phyloP scores from a whole-genome alignment of 1,140 invertebrate species.

The Goniozus legneri region DNA sequence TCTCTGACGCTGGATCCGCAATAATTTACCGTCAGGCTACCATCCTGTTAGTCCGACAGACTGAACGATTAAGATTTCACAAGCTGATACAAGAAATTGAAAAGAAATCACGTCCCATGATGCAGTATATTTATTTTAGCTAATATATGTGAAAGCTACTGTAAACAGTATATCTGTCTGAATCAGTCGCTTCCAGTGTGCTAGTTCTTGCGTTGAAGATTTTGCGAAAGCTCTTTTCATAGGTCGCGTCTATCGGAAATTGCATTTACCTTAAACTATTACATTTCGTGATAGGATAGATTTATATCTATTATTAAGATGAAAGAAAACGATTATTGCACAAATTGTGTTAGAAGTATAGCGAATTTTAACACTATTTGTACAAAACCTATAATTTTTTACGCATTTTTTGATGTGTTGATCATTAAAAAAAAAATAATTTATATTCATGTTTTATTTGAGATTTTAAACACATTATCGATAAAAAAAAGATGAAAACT shows the following conservation, averaged over 20 bases:
- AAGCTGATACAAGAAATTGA: constrained; percentile 1
- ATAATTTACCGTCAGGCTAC: constrained; percentile 35
- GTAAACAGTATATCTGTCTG: constrained; percentile 2
- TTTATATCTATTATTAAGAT: background rate
- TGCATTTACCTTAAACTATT: background rate
- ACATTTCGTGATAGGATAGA: background rate
- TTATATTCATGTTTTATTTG: too few relatives aligned
- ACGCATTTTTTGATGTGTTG: constrained; percentile 16
- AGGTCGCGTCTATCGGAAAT: background rate
- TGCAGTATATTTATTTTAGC: background rate
- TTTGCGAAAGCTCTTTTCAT: background rate
- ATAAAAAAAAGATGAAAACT: constrained; percentile 8
- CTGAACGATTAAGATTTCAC: constrained; percentile 23
- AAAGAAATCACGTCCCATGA: background rate
- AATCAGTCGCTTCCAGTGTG: constrained; percentile 12
- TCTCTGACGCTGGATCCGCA: constrained; percentile 58
- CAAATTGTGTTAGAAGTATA: background rate
- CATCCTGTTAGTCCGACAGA: constrained; percentile 36
- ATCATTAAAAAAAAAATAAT: too few relatives aligned
- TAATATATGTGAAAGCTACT: background rate
- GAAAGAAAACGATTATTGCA: background rate
- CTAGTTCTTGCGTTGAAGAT: constrained; percentile 1
- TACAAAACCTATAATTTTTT: background rate
- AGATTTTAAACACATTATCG: constrained; percentile 13
- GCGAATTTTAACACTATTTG: background rate